A percentile compares a stretch with the other conserved stretches of the same genome.
Evolutionary conservation across 92 coral and sea anemone genomes (phyloP).

Genomic region (Actinostola sp.): DNA sequence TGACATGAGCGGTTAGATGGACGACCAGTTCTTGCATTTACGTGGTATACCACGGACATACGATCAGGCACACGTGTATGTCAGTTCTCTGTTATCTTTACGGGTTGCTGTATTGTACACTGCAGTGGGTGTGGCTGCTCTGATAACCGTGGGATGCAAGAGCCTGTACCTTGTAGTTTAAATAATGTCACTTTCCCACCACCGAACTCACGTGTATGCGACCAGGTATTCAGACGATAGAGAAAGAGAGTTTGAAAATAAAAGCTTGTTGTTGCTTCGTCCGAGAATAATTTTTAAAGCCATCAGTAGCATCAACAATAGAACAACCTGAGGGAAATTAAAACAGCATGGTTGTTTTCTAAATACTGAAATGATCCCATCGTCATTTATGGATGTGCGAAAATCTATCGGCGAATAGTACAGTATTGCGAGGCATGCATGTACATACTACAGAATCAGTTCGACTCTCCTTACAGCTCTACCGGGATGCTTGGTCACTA

Average conservation of each 20-base stretch:
- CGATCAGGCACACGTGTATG: conserved; percentile 27
- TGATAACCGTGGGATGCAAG: conserved; percentile 20
- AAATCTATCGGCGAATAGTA: too few species aligned
- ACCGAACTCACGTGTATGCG: conserved; percentile 22
- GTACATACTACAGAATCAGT: too few species aligned
- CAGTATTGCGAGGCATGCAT: too few species aligned
- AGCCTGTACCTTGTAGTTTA: background rate
- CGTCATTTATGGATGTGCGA: background rate
- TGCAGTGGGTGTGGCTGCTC: conserved; percentile 23
- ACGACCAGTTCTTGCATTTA: conserved; percentile 5
- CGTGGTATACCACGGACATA: conserved; percentile 7
- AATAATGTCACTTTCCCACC: conserved; percentile 20
- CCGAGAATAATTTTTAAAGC: background rate
- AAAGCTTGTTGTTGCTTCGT: background rate
- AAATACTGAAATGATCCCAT: conserved; percentile 2
- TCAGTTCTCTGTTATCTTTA: conserved; percentile 11
- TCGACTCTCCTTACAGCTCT: too few species aligned
- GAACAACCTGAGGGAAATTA: conserved; percentile 10
- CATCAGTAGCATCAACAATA: background rate
- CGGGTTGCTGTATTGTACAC: conserved; percentile 28
- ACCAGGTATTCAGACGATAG: too few species aligned
- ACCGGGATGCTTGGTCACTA: too few species aligned
- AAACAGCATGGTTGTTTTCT: conserved; percentile 9
- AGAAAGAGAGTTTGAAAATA: background rate
- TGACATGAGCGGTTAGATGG: conserved; percentile 8